A percentile compares a stretch with the other conserved stretches of the same genome.
Evolutionary conservation across 2,797 vertebrate species (phyloP).

Genomic region (Calcarius lapponicus): DNA sequence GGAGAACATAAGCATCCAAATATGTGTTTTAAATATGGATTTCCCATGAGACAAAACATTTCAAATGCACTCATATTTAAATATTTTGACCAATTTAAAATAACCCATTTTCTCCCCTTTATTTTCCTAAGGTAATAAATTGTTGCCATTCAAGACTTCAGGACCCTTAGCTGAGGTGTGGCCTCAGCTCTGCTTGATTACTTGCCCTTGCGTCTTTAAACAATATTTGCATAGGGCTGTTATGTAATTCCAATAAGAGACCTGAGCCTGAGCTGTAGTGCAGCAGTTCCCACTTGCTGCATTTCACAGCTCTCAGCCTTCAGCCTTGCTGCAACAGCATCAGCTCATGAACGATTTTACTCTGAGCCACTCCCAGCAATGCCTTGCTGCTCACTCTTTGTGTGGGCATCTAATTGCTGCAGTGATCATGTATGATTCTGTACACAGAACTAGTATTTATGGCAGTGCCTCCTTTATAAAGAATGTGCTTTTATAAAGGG

Average conservation of each 20-base stretch:
- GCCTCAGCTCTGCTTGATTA: background rate
- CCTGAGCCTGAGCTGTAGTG: background rate
- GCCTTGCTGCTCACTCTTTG: background rate
- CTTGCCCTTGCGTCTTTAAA: background rate
- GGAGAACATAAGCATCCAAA: slow-evolving; percentile 15
- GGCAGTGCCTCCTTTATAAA: background rate
- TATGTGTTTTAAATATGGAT: slow-evolving; percentile 18
- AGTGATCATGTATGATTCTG: background rate
- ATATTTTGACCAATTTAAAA: background rate
- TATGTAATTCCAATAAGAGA: background rate
- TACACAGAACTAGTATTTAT: background rate
- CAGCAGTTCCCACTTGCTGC: slow-evolving; percentile 11
- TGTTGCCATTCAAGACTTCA: background rate
- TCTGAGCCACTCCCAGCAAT: background rate
- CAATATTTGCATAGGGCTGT: background rate
- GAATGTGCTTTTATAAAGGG: background rate
- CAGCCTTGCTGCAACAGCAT: background rate
- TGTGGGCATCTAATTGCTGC: background rate
- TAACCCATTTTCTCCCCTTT: background rate
- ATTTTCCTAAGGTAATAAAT: background rate
- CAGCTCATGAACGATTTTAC: background rate
- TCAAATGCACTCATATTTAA: background rate
- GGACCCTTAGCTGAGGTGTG: background rate
- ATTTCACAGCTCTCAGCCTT: slow-evolving; percentile 9
- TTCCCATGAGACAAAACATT: background rate